Conservation (phyloP, 2,888 invertebrate species). For the Pandemis heparana region DNA sequence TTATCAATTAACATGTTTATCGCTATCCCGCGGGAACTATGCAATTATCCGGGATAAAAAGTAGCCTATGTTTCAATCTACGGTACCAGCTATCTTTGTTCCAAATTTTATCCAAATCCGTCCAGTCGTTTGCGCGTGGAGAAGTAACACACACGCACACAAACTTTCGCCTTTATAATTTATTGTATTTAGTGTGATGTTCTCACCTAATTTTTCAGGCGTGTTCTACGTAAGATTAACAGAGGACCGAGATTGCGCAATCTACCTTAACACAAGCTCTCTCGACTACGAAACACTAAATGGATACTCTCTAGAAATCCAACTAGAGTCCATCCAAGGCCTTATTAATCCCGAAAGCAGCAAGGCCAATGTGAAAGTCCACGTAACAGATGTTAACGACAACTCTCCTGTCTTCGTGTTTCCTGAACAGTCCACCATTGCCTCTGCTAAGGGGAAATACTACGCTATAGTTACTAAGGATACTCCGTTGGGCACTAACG, state of each 20-base stretch:
- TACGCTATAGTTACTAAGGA: slow-evolving; percentile 92
- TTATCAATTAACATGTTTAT: too few species aligned
- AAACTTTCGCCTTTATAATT: too few species aligned
- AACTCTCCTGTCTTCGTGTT: slow-evolving; percentile 94
- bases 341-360: slow-evolving; percentile 92
- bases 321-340: slow-evolving; percentile 92
- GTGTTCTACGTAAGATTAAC: slow-evolving; percentile 90
- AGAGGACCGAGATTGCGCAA: slow-evolving; percentile 93
- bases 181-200: too few species aligned
- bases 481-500: slow-evolving; percentile 90
- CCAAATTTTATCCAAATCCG: too few species aligned
- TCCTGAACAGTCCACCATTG: slow-evolving; percentile 84
- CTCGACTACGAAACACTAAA: slow-evolving; percentile 93
- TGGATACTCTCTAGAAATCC: slow-evolving; percentile 91
- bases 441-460: slow-evolving; percentile 89
- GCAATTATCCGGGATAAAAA: too few species aligned
- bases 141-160: too few species aligned
- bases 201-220: slow-evolving; percentile 69
- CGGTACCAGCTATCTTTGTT: too few species aligned
- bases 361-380: slow-evolving; percentile 91
- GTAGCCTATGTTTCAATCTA: too few species aligned
- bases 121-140: too few species aligned
- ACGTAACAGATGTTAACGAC: slow-evolving; percentile 95
- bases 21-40: too few species aligned
- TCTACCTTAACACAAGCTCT: slow-evolving; percentile 88